Evolutionary conservation across 1,140 invertebrate genomes (phyloP).

Genomic region (Halictus rubicundus): DNA sequence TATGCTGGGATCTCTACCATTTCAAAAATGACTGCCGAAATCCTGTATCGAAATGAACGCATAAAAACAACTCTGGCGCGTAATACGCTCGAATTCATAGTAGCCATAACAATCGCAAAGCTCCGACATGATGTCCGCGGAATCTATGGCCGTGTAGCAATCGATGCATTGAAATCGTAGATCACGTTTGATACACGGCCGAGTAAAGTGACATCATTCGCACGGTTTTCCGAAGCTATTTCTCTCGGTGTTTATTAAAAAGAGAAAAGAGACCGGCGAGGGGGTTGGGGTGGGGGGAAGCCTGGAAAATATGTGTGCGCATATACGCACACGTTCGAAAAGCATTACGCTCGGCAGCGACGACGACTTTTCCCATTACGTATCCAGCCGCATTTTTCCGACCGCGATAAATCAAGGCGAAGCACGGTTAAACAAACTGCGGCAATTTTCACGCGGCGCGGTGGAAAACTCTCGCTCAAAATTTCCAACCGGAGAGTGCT

Average conservation of each 20-base stretch:
- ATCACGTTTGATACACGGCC: not conserved
- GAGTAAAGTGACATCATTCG: not conserved
- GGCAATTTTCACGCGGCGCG: slow-evolving; percentile 19
- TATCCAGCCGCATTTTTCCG: slow-evolving; percentile 30
- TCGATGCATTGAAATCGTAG: not conserved
- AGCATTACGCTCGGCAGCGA: not conserved
- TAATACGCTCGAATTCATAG: no score
- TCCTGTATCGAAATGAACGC: no score
- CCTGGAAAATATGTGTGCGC: not conserved
- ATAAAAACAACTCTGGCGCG: no score
- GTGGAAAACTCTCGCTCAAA: slow-evolving; percentile 21
- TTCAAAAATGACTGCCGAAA: no score
- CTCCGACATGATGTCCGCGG: not conserved
- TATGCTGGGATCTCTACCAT: no score
- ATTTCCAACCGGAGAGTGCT: not conserved
- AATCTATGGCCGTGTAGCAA: not conserved
- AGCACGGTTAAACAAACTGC: slow-evolving; percentile 42
- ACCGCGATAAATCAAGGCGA: slow-evolving; percentile 35
- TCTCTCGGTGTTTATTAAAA: slow-evolving; percentile 3
- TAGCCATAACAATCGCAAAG: not conserved
- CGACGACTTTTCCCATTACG: slow-evolving; percentile 33
- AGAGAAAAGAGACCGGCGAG: not conserved
- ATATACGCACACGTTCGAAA: not conserved
- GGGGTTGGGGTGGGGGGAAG: no score
- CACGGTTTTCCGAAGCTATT: not conserved